Conservation (phyloP, 2,797 vertebrate genomes). For the Telmatherina bonti region DNA sequence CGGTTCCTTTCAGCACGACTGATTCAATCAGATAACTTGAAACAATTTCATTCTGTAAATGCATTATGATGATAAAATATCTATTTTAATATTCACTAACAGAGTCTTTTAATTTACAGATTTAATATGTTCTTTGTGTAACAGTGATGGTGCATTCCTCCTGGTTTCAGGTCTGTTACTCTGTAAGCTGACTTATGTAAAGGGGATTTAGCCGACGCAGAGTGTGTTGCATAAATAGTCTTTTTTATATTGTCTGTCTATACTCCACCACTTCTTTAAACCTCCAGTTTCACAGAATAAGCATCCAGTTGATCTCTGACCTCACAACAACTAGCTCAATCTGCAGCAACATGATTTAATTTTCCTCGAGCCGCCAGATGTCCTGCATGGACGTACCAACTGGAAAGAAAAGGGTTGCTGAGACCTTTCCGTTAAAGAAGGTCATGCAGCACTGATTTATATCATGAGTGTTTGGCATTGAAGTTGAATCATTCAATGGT, state of each 20-base stretch:
- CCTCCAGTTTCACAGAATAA: slow-evolving; percentile 25
- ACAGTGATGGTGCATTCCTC: slow-evolving; percentile 1
- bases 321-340: slow-evolving; percentile 34
- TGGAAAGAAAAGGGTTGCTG: not conserved
- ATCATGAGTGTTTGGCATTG: no score
- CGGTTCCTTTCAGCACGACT: not conserved
- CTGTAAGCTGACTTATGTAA: slow-evolving; percentile 75
- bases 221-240: slow-evolving; percentile 57
- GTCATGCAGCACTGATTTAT: no score
- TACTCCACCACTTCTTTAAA: slow-evolving; percentile 10
- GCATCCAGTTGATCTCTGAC: slow-evolving; percentile 42
- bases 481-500: no score
- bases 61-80: not conserved
- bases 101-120: slow-evolving; percentile 10
- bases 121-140: not conserved
- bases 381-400: slow-evolving; percentile 7
- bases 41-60: not conserved
- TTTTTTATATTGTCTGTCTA: slow-evolving; percentile 43
- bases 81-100: slow-evolving; percentile 2
- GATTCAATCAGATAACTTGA: not conserved
- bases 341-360: slow-evolving; percentile 38
- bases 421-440: slow-evolving; percentile 9
- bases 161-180: slow-evolving; percentile 34
- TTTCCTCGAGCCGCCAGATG: slow-evolving; percentile 18
- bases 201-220: slow-evolving; percentile 49